Base-by-base conservation (phyloP, 2,113 vertebrate species). In the Microcebus lehilahytsara region DNA sequence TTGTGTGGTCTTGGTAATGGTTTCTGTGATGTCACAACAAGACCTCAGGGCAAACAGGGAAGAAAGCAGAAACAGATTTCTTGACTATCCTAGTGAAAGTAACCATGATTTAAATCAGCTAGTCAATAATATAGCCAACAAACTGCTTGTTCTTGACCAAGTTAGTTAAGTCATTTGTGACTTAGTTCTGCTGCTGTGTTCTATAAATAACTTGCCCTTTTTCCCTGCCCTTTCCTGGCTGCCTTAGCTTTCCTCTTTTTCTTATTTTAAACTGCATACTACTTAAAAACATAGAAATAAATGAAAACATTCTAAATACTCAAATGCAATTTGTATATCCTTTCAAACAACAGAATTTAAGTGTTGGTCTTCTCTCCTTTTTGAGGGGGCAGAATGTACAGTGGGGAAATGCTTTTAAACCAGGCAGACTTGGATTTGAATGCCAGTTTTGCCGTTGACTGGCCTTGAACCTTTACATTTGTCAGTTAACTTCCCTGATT, bases 251-350 rank as follows among this genome's bases (percentile, higher is more conserved):
- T 17, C 27, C 30, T 20, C 88, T 85, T 84, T 62, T 87, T 22
- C 60, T 85, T 56, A 85, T 66, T 91, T 79, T 56, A 62, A 89
- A 67, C 0, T 40, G 27, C 37, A n/a, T 37, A 77, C 51, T 85
- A 42, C 17, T 49, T 77, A 93, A 77, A 78, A 93, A 34, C 46
- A 77, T 42, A 37, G 79, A 71, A 53, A 64, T 51, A 81, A 62
- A 74, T 91, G 49, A 93, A 86, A 85, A 69, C 56, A 85, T 34
- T 91, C 93, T 92, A 64, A 93, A 89, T 74, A 51, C 23, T 86
- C 81, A 93, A 83, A 66, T 32, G 30, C 5, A 85, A 46, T 88
- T 81, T 72, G 67, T 9, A 67, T 74, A 67, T 16, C 46, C 46
- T 85, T 91, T 79, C 25, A 37, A 53, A 92, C 10, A 51, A 12